Evolutionary conservation across 2,797 vertebrate genomes (phyloP), one percentile per base, ranked within the genome.

Genomic region (Darevskia nairensis): DNA sequence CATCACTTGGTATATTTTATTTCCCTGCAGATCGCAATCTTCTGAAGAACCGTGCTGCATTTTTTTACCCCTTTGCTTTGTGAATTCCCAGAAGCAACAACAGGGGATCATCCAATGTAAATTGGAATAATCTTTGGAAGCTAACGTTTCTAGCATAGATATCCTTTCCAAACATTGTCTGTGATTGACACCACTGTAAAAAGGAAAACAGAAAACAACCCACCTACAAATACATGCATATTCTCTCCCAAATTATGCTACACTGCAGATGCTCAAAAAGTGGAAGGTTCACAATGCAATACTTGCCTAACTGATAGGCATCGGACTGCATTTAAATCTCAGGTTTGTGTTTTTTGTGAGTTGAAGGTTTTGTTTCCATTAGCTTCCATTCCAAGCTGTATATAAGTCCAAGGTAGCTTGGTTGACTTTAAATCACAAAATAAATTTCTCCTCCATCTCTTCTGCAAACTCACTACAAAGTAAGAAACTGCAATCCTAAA

Each of bases 1-100:
- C n/a, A n/a, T 80, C n/a, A 32, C 46, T 80, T 1, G 55, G 59
- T 74, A 61, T 84, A 87, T 80, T 88, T 79, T 80, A 80, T 64
- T 85, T 55, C 69, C 59, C 69, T 80, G 39, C 13, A 85, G 55
- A 89, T 89, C 25, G 11, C 35, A 75, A 39, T 50, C 77, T 29
- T 80, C 3, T 35, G 71, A n/a, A 85, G 77, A 39, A 71, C 19
- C 17, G 2, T 85, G 55, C 59, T 44, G 41, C 39, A 8, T 80
- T 55, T 44, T 76, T 74, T 61, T 61, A 19, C 59, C 15, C 21
- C 25, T 41, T 86, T 68, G n/a, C 61, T 83, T 27, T 13, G 8
- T 3, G 61, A 77, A 82, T 77, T 32, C 23, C 21, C 5, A 6
- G 5, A 46, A 46, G 46, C 29, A 85, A 39, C 50, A 69, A 44